These are phyloP conservation scores for Emydoidea blandingii DNA, from an alignment of 2,797 vertebrate species.

Conservation along the genomic window DNA sequence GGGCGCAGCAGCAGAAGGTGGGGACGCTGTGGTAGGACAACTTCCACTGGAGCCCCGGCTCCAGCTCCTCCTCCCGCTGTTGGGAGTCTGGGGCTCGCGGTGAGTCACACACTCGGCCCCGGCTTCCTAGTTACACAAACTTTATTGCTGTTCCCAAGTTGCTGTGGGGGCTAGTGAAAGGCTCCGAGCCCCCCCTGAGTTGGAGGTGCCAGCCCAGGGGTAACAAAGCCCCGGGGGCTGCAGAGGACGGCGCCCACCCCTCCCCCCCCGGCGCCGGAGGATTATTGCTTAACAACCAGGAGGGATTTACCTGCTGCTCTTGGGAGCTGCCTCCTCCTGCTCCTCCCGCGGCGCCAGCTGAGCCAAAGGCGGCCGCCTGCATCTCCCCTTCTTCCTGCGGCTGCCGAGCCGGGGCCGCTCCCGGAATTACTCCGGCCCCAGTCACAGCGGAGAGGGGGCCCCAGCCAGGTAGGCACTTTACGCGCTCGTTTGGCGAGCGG, in stretches of 20 bases:
- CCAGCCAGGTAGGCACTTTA: background rate
- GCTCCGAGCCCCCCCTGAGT: background rate
- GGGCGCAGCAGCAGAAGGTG: background rate
- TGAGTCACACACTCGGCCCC: background rate
- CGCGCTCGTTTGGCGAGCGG: background rate
- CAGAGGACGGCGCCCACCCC: background rate
- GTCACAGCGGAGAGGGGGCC: background rate
- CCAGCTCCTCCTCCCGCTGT: background rate
- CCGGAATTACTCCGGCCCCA: background rate
- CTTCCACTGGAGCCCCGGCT: background rate
- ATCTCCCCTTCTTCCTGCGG: background rate
- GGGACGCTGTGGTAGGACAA: background rate
- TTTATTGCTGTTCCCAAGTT: background rate
- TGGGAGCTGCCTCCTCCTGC: background rate
- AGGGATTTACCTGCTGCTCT: constrained; percentile 20
- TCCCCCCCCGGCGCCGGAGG: background rate
- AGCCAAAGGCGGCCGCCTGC: background rate
- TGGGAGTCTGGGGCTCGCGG: background rate
- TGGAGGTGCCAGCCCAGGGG: background rate
- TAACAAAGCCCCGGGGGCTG: background rate
- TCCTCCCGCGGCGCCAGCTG: background rate
- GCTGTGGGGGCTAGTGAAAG: background rate
- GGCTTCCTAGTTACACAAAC: background rate
- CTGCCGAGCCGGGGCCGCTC: background rate
- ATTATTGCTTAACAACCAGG: background rate